Percentiles rank a stretch among this genome's conserved stretches.
Conservation (phyloP, 2,888 invertebrate species). For the Mechanitis messenoides region DNA sequence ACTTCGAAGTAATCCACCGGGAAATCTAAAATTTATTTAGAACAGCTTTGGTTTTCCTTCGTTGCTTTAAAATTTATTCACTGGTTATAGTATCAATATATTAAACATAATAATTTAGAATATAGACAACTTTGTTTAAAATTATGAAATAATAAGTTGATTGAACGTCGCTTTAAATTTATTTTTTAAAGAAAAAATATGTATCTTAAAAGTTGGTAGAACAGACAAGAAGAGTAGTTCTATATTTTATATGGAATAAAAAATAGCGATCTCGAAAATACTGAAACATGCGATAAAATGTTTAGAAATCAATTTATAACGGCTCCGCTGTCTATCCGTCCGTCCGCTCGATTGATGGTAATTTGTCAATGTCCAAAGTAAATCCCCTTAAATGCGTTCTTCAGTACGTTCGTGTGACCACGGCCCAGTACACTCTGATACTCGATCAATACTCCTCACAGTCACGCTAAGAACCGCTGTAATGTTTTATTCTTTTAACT, state of each 20-base stretch:
- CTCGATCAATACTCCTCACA: constrained; percentile 18
- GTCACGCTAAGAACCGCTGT: neutral
- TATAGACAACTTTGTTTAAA: too few relatives aligned
- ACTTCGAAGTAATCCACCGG: too few relatives aligned
- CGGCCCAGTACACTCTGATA: constrained; percentile 22
- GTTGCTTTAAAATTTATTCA: too few relatives aligned
- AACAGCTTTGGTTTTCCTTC: too few relatives aligned
- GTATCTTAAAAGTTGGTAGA: too few relatives aligned
- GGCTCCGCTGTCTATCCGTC: constrained; percentile 32
- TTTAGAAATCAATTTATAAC: constrained; percentile 34
- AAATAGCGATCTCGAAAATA: constrained; percentile 11
- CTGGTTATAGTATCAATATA: too few relatives aligned
- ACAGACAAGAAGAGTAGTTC: neutral
- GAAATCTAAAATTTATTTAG: too few relatives aligned
- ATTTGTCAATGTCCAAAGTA: constrained; percentile 66
- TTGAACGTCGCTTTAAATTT: too few relatives aligned
- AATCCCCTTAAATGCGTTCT: constrained; percentile 66
- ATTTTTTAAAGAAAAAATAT: too few relatives aligned
- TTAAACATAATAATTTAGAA: too few relatives aligned
- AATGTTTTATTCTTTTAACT: neutral
- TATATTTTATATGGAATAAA: neutral
- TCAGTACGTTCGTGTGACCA: constrained; percentile 46
- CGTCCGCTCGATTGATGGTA: constrained; percentile 49
- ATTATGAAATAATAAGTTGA: too few relatives aligned
- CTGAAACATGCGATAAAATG: constrained; percentile 19